Conservation (phyloP, 2,888 invertebrate species). For the Papilio protenor region DNA sequence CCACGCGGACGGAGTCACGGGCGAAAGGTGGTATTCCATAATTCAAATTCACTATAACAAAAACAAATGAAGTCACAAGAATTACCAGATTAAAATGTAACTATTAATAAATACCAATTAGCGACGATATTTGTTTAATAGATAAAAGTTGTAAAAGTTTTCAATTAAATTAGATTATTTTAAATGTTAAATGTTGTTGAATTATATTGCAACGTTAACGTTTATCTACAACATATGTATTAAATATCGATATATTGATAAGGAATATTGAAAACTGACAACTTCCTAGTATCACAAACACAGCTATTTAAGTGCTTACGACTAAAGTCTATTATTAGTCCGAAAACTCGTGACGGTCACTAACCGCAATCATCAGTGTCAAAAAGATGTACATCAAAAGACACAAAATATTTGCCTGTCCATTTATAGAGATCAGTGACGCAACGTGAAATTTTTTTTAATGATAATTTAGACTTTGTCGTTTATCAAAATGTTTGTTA, state of each 20-base stretch:
- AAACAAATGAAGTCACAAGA: not conserved
- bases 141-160: conserved; percentile 21
- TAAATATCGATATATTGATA: not conserved
- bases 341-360: too few species aligned
- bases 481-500: not conserved
- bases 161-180: conserved; percentile 10
- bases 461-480: not conserved
- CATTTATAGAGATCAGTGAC: too few species aligned
- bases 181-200: conserved; percentile 23
- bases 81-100: conserved; percentile 3
- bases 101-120: not conserved
- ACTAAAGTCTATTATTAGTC: too few species aligned
- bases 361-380: too few species aligned
- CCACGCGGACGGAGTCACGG: too few species aligned
- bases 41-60: too few species aligned
- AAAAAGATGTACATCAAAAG: too few species aligned
- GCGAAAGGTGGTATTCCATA: too few species aligned
- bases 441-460: not conserved
- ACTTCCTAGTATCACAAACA: not conserved
- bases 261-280: not conserved
- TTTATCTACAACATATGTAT: not conserved
- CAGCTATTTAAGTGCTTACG: not conserved
- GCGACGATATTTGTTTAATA: not conserved
- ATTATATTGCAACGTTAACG: not conserved
- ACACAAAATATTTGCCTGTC: too few species aligned